phyloP scores from a whole-genome alignment of 2,888 invertebrate species.

The Sipha maydis region DNA sequence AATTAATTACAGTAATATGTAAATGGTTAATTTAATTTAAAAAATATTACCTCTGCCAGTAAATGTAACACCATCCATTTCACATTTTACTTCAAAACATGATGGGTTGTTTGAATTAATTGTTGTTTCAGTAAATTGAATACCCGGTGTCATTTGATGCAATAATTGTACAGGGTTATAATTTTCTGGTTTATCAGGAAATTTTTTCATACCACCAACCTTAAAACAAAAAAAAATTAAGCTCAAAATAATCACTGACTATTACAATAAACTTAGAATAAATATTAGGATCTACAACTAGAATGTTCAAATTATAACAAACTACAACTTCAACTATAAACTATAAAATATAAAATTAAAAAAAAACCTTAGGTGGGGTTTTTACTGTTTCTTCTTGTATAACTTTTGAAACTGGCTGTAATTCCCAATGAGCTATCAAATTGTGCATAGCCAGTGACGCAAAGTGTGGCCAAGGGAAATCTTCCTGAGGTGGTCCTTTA shows the following conservation, averaged over 20 bases:
- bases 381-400: neutral
- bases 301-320: too few species aligned
- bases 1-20: too few species aligned
- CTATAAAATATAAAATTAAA: neutral
- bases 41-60: slow-evolving; percentile 37
- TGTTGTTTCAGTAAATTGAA: slow-evolving; percentile 9
- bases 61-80: neutral
- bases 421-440: slow-evolving; percentile 49
- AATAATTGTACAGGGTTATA: slow-evolving; percentile 58
- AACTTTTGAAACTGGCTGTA: slow-evolving; percentile 27
- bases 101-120: neutral
- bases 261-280: too few species aligned
- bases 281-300: too few species aligned
- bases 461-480: slow-evolving; percentile 58
- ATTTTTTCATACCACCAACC: slow-evolving; percentile 55
- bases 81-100: slow-evolving; percentile 20
- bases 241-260: neutral
- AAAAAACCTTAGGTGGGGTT: slow-evolving; percentile 10
- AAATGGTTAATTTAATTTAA: neutral
- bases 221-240: neutral
- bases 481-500: slow-evolving; percentile 44
- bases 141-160: slow-evolving; percentile 52
- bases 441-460: slow-evolving; percentile 58
- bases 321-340: neutral
- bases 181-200: slow-evolving; percentile 42